Evolutionary conservation across 2,113 vertebrate species (phyloP).

Genomic region (Sisor rabdophorus): DNA sequence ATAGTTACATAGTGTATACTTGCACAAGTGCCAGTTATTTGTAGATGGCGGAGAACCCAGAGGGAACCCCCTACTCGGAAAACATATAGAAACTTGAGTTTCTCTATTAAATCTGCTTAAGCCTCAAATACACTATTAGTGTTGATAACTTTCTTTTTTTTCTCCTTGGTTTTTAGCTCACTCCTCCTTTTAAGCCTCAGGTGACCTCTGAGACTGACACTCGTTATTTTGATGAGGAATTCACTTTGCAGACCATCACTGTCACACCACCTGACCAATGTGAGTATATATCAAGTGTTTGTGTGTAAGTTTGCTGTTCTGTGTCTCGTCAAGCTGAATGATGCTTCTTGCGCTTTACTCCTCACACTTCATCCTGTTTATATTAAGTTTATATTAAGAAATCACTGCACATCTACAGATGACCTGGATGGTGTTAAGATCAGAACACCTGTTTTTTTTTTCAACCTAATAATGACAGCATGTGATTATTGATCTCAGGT

Average conservation of each 20-base stretch:
- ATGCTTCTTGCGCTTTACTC: too few relatives aligned
- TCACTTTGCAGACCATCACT: constrained; percentile 91
- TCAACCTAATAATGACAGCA: too few relatives aligned
- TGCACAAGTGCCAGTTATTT: too few relatives aligned
- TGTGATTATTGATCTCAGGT: too few relatives aligned
- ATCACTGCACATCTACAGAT: neutral
- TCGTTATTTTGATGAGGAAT: constrained; percentile 90
- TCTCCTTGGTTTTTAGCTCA: constrained; percentile 68
- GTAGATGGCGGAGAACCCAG: too few relatives aligned
- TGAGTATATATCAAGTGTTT: constrained; percentile 64
- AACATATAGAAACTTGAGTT: neutral
- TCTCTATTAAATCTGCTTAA: neutral
- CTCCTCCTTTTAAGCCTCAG: constrained; percentile 90
- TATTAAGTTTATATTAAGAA: neutral
- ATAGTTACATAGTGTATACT: too few relatives aligned
- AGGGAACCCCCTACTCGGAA: neutral
- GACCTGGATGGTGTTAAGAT: neutral
- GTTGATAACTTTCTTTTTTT: too few relatives aligned
- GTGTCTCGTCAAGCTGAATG: neutral
- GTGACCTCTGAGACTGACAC: constrained; percentile 92
- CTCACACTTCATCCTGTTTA: neutral
- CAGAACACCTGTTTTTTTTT: too few relatives aligned
- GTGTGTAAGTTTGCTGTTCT: neutral
- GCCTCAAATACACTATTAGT: neutral
- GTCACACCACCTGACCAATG: constrained; percentile 92